Conservation (phyloP, 2,888 invertebrate genomes). For the Hydrotaea cyrtoneurina region DNA sequence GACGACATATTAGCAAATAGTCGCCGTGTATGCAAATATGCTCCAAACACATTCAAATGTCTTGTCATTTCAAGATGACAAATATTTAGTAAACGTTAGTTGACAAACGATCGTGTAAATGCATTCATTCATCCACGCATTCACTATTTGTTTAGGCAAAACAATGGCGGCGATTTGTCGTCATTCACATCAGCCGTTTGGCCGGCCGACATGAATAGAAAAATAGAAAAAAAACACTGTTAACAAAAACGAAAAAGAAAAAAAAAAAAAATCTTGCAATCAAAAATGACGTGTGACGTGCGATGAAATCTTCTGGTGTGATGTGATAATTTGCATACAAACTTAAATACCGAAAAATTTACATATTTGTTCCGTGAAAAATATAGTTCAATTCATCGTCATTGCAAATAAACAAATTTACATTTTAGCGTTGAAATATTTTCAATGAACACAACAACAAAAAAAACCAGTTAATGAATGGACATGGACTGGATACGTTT, state of each 20-base stretch:
- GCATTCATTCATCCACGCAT: slow-evolving; percentile 4
- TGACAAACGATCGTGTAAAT: background rate
- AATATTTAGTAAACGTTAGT: slow-evolving; percentile 8
- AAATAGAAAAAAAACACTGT: background rate
- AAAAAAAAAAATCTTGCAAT: background rate
- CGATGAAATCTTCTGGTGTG: background rate
- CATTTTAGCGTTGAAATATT: background rate
- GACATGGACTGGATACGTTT: background rate
- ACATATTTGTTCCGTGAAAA: background rate
- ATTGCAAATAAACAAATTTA: background rate
- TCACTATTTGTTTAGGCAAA: background rate
- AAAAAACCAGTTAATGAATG: background rate
- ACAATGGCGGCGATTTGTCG: slow-evolving; percentile 23
- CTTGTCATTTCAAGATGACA: slow-evolving; percentile 19
- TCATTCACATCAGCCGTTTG: background rate
- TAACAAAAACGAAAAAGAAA: background rate
- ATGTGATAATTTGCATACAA: slow-evolving; percentile 12
- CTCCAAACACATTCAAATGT: no score
- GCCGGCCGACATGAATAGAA: background rate
- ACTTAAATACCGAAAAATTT: background rate
- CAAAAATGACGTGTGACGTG: background rate
- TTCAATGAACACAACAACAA: background rate
- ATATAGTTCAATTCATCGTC: slow-evolving; percentile 9
- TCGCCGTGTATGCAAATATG: slow-evolving; percentile 14
- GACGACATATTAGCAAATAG: slow-evolving; percentile 7